phyloP scores from a whole-genome alignment of 2,888 invertebrate species.

The Lasiommata megera region DNA sequence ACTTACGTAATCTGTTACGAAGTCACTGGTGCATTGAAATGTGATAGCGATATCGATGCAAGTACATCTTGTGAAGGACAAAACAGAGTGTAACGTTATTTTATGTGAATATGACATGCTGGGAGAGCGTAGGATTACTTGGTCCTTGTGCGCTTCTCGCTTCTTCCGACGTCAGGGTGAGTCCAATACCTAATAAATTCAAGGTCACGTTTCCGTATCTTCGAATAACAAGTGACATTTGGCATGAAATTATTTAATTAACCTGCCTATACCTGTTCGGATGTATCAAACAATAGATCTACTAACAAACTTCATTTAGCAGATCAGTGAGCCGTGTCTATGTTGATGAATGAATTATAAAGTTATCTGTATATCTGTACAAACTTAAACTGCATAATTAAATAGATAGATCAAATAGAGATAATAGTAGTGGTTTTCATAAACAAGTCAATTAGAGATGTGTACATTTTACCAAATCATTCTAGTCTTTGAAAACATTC shows the following conservation, averaged over 20 bases:
- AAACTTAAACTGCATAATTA: background rate
- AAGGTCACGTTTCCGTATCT: conserved; percentile 32
- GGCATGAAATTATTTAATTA: conserved; percentile 8
- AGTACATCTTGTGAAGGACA: conserved; percentile 45
- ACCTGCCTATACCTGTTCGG: conserved; percentile 8
- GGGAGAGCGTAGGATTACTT: conserved; percentile 78
- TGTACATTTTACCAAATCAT: conserved; percentile 24
- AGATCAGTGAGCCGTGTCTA: conserved; percentile 6
- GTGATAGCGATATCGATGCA: conserved; percentile 53
- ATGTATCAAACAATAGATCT: conserved; percentile 11
- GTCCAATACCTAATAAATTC: conserved; percentile 43
- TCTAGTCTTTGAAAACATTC: conserved; percentile 30
- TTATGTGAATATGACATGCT: conserved; percentile 74
- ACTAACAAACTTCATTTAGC: conserved; percentile 8
- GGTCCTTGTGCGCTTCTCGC: conserved; percentile 78
- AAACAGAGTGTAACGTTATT: conserved; percentile 42
- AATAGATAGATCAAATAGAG: conserved; percentile 18
- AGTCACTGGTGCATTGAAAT: conserved; percentile 62
- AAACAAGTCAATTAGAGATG: conserved; percentile 38
- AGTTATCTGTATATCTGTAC: background rate
- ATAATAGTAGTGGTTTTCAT: conserved; percentile 24
- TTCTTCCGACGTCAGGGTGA: conserved; percentile 75
- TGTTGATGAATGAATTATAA: conserved; percentile 9
- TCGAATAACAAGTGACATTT: conserved; percentile 14
- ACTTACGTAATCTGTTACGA: conserved; percentile 67